These are phyloP conservation scores for Gymnodraco acuticeps DNA, from an alignment of 2,797 vertebrate genomes.

Conservation along the genomic window DNA sequence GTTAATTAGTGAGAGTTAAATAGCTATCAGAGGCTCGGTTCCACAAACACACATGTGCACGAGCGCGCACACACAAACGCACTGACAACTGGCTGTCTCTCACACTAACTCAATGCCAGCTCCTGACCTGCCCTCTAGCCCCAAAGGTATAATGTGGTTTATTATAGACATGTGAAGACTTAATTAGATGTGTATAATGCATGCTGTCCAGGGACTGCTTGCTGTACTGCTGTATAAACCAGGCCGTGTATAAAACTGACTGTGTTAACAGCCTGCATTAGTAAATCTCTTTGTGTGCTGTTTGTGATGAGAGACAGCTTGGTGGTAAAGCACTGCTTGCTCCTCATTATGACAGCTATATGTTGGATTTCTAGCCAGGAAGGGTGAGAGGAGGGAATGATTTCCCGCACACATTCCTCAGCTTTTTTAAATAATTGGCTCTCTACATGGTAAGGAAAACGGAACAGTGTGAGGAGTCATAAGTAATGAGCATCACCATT, in stretches of 20 bases:
- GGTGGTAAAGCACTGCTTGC: constrained; percentile 68
- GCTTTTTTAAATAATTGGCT: constrained; percentile 75
- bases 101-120: constrained; percentile 39
- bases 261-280: constrained; percentile 79
- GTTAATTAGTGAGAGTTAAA: constrained; percentile 86
- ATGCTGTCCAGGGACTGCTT: constrained; percentile 72
- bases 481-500: constrained; percentile 82
- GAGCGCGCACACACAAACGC: constrained; percentile 8
- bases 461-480: constrained; percentile 61
- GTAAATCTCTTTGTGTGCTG: constrained; percentile 82
- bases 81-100: constrained; percentile 60
- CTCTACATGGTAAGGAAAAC: constrained; percentile 50
- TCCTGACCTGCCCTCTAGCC: constrained; percentile 76
- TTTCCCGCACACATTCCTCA: constrained; percentile 35
- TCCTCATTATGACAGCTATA: constrained; percentile 82
- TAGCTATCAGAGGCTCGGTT: constrained; percentile 72
- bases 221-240: constrained; percentile 70
- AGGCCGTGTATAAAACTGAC: constrained; percentile 70
- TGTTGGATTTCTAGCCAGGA: constrained; percentile 67
- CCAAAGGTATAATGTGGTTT: constrained; percentile 81
- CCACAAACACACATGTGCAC: constrained; percentile 39
- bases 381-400: constrained; percentile 24
- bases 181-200: constrained; percentile 86
- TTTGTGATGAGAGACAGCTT: constrained; percentile 71
- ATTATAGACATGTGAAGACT: constrained; percentile 84